Conservation (phyloP, 2,797 vertebrate species). For the Crax fasciolata region DNA sequence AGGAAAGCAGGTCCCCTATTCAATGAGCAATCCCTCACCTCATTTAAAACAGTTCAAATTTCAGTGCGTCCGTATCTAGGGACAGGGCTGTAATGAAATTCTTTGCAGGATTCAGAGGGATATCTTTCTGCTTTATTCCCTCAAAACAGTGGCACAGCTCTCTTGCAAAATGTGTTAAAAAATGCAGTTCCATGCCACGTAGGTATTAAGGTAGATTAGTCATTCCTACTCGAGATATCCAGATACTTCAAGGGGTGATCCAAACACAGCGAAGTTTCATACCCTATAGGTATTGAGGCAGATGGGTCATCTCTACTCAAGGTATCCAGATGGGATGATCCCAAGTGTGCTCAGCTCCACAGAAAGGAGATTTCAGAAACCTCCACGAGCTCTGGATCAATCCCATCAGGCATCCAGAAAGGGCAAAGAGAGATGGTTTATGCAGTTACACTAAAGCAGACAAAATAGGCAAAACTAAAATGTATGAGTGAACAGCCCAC, state of each 20-base stretch:
- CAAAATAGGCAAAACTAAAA: constrained; percentile 73
- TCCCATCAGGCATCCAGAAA: constrained; percentile 34
- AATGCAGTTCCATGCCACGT: constrained; percentile 5
- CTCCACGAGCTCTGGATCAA: constrained; percentile 10
- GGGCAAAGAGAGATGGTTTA: constrained; percentile 17
- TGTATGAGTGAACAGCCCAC: not conserved
- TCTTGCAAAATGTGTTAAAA: constrained; percentile 40
- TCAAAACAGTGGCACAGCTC: constrained; percentile 7
- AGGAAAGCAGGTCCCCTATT: not conserved
- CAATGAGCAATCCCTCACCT: not conserved
- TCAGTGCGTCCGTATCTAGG: not conserved
- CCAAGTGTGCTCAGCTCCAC: not conserved
- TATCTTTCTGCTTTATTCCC: constrained; percentile 11
- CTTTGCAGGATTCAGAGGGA: not conserved
- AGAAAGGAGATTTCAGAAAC: not conserved
- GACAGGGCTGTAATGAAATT: not conserved
- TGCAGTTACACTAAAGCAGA: constrained; percentile 26
- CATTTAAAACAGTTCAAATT: not conserved
- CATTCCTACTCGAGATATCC: constrained; percentile 33
- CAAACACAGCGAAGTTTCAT: constrained; percentile 18
- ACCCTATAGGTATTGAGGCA: constrained; percentile 45
- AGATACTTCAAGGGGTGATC: not conserved
- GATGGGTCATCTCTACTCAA: constrained; percentile 35
- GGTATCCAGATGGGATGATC: not conserved
- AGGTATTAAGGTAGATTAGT: constrained; percentile 48